Conservation (phyloP, 2,888 invertebrate species). For the Drosophila melanosoma region DNA sequence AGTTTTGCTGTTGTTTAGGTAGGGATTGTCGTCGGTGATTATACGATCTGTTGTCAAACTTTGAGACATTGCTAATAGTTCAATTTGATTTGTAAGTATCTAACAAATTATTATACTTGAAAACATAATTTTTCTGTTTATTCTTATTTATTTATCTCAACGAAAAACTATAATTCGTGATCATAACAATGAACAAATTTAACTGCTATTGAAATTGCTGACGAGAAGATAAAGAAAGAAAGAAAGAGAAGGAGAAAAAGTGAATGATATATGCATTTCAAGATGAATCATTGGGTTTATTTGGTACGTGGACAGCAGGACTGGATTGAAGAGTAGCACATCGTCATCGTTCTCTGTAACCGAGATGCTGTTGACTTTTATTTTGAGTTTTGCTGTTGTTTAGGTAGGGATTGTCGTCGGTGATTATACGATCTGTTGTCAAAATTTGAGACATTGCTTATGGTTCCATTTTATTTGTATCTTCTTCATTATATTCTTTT, state of each 20-base stretch:
- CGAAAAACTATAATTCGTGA: too few relatives aligned
- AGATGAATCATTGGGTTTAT: background rate
- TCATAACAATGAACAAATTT: too few relatives aligned
- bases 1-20: background rate
- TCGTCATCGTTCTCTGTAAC: background rate
- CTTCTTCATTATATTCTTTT: background rate
- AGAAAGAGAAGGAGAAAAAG: background rate
- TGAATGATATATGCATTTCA: background rate
- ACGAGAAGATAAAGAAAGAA: background rate
- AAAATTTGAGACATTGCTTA: background rate
- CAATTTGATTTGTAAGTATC: background rate
- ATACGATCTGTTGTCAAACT: background rate
- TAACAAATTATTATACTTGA: too few relatives aligned
- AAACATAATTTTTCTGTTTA: slow-evolving; percentile 3
- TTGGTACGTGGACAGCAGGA: background rate
- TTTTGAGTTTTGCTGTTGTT: background rate
- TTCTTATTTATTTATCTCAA: background rate
- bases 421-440: background rate
- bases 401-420: background rate
- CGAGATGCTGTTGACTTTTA: background rate
- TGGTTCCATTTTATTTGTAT: background rate
- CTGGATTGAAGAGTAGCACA: background rate
- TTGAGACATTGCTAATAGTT: background rate
- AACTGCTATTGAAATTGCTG: background rate
- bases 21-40: background rate